Evolutionary conservation across 2,797 vertebrate species (phyloP).

Genomic region (Helarctos malayanus): DNA sequence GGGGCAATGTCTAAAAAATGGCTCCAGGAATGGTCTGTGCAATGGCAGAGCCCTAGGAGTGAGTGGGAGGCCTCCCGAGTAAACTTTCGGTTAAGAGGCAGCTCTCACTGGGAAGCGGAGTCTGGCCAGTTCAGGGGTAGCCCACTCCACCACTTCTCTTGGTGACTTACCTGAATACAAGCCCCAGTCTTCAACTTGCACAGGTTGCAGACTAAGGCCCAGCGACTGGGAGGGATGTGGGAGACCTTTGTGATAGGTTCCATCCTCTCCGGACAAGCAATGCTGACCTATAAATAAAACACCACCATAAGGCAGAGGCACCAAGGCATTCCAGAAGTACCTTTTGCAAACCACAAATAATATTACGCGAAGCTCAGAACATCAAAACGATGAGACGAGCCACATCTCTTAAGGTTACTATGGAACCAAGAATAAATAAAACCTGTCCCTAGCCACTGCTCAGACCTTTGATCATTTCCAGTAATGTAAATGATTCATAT

Average conservation of each 20-base stretch:
- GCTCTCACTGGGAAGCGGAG: background rate
- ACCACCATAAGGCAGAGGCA: slow-evolving; percentile 69
- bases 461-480: slow-evolving; percentile 53
- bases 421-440: slow-evolving; percentile 70
- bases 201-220: slow-evolving; percentile 98
- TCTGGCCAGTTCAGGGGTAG: background rate
- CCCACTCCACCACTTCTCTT: slow-evolving; percentile 52
- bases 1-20: background rate
- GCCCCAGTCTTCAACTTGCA: slow-evolving; percentile 99
- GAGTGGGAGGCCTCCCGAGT: background rate
- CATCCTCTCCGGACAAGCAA: slow-evolving; percentile 99
- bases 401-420: slow-evolving; percentile 64
- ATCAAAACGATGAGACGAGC: slow-evolving; percentile 57
- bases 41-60: slow-evolving; percentile 28
- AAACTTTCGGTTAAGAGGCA: slow-evolving; percentile 2
- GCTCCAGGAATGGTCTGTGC: slow-evolving; percentile 26
- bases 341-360: slow-evolving; percentile 55
- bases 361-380: slow-evolving; percentile 51
- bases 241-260: slow-evolving; percentile 99
- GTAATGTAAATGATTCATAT: slow-evolving; percentile 51
- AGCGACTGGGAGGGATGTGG: slow-evolving; percentile 98
- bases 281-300: slow-evolving; percentile 94
- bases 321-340: background rate
- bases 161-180: slow-evolving; percentile 96
- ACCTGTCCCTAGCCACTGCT: slow-evolving; percentile 28